Evolutionary conservation across 2,797 vertebrate genomes (phyloP).

Genomic region (Threskiornis aethiopicus): DNA sequence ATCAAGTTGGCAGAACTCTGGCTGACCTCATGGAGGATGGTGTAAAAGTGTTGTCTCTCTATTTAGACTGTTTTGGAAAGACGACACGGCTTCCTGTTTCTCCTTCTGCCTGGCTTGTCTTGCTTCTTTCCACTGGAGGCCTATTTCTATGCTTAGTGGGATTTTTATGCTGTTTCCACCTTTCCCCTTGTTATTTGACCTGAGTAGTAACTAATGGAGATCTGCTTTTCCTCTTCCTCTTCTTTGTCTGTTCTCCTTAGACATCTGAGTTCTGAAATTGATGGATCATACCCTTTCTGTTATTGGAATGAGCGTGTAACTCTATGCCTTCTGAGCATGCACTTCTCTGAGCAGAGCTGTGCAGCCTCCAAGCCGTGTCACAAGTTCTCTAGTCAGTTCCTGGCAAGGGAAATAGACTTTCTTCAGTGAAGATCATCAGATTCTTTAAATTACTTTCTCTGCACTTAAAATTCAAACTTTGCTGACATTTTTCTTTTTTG

Average conservation of each 20-base stretch:
- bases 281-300: not conserved
- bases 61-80: slow-evolving; percentile 61
- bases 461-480: not conserved
- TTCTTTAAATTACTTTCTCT: not conserved
- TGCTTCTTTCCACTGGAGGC: not conserved
- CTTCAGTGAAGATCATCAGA: not conserved
- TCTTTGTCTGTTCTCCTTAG: not conserved
- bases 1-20: slow-evolving; percentile 57
- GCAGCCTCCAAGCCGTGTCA: not conserved
- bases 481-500: not conserved
- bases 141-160: not conserved
- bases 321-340: not conserved
- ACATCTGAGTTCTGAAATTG: not conserved
- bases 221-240: not conserved
- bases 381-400: not conserved
- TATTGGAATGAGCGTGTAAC: not conserved
- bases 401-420: not conserved
- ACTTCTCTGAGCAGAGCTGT: not conserved
- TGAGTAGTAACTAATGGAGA: not conserved
- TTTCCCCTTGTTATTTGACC: not conserved
- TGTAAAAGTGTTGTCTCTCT: slow-evolving; percentile 51
- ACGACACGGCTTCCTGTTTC: slow-evolving; percentile 48
- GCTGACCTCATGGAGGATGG: slow-evolving; percentile 48
- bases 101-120: slow-evolving; percentile 26
- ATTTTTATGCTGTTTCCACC: not conserved